Evolutionary conservation across 2,113 vertebrate genomes (phyloP), one percentile per base, ranked within the genome.

Genomic region (Syngnathus scovelli): DNA sequence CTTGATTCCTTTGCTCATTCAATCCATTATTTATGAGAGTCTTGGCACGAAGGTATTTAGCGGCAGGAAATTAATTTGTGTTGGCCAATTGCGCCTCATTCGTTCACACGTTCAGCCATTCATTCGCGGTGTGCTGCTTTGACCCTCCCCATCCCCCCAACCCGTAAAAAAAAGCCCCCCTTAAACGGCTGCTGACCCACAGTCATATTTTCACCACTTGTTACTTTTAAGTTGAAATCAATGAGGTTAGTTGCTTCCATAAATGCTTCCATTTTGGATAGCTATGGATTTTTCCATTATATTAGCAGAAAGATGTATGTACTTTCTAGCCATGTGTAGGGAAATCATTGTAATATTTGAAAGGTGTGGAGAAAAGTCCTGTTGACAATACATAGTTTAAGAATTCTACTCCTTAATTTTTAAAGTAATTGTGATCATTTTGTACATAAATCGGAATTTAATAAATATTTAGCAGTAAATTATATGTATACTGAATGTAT

Each of bases 61-160:
- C 78, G 76, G 76, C 70, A 65, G 77, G 93, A 93, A 94, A 94
- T 95, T 94, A 93, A 95, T 96, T 94, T 94, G 95, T 94, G 93
- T 90, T 44, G 90, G 92, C 93, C 91, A 93, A 91, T 92, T 93
- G 61, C 83, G 86, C 87, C 79, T 82, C 82, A 77, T 84, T 78
- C 76, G 87, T 81, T 81, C 71, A 83, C 21, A 23, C 61, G 41
- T 23, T 61, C 38, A 27, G 39, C 21, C 38, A 62, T 44, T 62
- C 39, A 44, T 43, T 11, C 1, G 37, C 38, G 23, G 54, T 11
- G 27, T 13, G 55, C 23, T 56, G 55, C 55, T 58, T 33, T 58
- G 54, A 13, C 21, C 7, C 5, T 18, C 46, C 1, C 46, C 16
- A 1, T 2, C 46, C 15, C 16, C 16, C 16, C 81, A 89, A 80